Percentiles rank a stretch among this genome's conserved stretches.
Evolutionary conservation across 2,113 vertebrate species (phyloP).

Genomic region (Thamnophis sirtalis): DNA sequence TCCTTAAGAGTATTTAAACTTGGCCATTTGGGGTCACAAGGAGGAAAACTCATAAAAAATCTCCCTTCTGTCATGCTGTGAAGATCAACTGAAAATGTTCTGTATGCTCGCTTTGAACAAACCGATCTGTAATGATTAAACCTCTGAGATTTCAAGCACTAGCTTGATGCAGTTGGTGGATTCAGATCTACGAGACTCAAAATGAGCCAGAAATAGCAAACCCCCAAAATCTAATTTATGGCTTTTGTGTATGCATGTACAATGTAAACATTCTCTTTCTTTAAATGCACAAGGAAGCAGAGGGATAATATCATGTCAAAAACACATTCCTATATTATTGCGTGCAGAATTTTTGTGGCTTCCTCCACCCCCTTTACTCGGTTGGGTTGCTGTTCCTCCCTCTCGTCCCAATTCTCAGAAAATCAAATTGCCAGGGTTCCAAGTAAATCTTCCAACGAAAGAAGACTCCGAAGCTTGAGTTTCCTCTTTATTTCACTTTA

Average conservation of each 20-base stretch:
- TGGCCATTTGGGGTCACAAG: neutral
- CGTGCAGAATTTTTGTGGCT: neutral
- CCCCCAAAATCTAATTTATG: neutral
- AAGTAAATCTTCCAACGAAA: too few species aligned
- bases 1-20: neutral
- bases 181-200: neutral
- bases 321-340: neutral
- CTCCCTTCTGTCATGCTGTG: neutral
- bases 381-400: neutral
- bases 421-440: too few species aligned
- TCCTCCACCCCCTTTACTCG: neutral
- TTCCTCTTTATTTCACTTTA: too few species aligned
- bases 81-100: neutral
- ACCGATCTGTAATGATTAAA: neutral
- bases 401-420: neutral
- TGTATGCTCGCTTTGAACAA: neutral
- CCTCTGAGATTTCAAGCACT: neutral
- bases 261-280: neutral
- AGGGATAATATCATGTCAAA: neutral
- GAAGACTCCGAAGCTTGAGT: too few species aligned
- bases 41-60: neutral
- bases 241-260: neutral
- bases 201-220: neutral
- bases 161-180: too few species aligned
- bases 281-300: neutral